Base-by-base conservation (phyloP, 2,797 vertebrate genomes). In the Acanthurus tractus region DNA sequence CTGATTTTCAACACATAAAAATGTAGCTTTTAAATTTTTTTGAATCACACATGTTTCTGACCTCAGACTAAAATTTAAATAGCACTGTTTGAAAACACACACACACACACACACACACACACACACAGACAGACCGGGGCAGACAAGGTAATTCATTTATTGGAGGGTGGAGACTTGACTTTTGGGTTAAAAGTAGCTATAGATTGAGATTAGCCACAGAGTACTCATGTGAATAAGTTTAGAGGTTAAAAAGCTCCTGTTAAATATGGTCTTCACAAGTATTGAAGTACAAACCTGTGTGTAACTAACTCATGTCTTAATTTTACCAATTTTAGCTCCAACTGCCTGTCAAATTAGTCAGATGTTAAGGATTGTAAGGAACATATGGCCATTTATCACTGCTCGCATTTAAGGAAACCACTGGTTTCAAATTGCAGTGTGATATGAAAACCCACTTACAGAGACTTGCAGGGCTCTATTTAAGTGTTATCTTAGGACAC, bases 311-410 rank as follows among this genome's bases (percentile, higher is more conserved):
- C 6, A 6, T 38, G 12, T 58, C 23, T 48, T 40, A 44, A 52
- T 61, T 20, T 42, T n/a, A 52, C 25, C 14, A 23, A 63, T 63
- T 23, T 56, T 14, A 63, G 50, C 42, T 22, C 25, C 7, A 18
- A 55, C n/a, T 54, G 40, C 50, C 50, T 48, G 40, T 48, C 50
- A 63, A 40, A 72, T 36, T 17, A 38, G 25, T 48, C 59, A 56
- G 61, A 49, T 73, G 44, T 20, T 73, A 48, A 63, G n/a, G 25
- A 63, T 38, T 23, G n/a, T 48, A 36, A 18, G 29, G 15, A 67
- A 20, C 20, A 49, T 23, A 38, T 58, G 67, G 44, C 45, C 2
- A 14, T 67, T 67, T 29, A 22, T 54, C 34, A 29, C 50, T 67
- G 10, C 18, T 25, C 20, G 22, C 22, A 25, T 53, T 44, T 36